These are phyloP conservation scores for Emys orbicularis DNA, from an alignment of 2,797 vertebrate species.

Conservation along the genomic window DNA sequence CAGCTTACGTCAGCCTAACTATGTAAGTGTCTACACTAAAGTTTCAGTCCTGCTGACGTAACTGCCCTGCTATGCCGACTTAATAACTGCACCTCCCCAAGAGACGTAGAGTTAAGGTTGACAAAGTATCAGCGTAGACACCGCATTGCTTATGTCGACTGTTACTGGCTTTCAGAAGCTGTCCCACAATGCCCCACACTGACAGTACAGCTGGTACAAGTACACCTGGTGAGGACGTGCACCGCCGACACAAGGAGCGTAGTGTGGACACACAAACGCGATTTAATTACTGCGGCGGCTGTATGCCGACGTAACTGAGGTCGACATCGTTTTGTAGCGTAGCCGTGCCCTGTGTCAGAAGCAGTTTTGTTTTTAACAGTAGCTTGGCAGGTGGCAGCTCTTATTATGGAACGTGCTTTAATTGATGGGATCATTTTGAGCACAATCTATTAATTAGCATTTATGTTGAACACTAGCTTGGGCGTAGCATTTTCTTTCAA, in stretches of 20 bases:
- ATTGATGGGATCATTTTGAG: slow-evolving; percentile 65
- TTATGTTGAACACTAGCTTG: slow-evolving; percentile 65
- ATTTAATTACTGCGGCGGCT: neutral
- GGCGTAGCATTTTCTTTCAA: slow-evolving; percentile 61
- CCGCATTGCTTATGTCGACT: too few relatives aligned
- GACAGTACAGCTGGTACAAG: too few relatives aligned
- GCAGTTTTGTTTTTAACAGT: slow-evolving; percentile 47
- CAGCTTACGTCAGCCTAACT: neutral
- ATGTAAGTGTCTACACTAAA: too few relatives aligned
- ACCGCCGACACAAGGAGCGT: neutral
- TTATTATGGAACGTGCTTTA: slow-evolving; percentile 54
- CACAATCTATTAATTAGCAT: slow-evolving; percentile 64
- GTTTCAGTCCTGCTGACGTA: too few relatives aligned
- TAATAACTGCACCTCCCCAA: too few relatives aligned
- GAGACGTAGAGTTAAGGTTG: too few relatives aligned
- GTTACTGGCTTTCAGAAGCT: too few relatives aligned
- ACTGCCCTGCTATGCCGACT: too few relatives aligned
- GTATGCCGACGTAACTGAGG: neutral
- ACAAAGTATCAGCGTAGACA: too few relatives aligned
- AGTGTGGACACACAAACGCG: neutral
- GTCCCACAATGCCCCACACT: too few relatives aligned
- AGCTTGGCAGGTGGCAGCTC: slow-evolving; percentile 48
- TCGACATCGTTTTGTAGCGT: neutral
- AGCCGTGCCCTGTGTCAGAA: slow-evolving; percentile 10
- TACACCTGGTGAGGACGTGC: neutral